A percentile compares a stretch with the other conserved stretches of the same genome.
These are phyloP conservation scores for Conus ventricosus DNA, from an alignment of 1,140 invertebrate genomes.

Conservation along the genomic window DNA sequence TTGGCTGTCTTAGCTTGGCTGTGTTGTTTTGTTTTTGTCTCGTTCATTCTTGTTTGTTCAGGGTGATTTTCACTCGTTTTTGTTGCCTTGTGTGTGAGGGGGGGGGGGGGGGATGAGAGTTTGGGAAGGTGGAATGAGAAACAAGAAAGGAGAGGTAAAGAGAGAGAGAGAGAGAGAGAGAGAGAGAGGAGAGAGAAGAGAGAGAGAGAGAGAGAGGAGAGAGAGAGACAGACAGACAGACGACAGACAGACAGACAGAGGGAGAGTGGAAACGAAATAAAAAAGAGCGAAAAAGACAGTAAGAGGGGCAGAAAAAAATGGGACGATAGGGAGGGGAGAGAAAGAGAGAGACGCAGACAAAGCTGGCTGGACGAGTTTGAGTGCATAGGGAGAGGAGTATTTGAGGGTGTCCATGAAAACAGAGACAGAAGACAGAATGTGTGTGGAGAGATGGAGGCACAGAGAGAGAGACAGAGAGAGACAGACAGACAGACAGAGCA, in stretches of 20 bases:
- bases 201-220: not conserved
- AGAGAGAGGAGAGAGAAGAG: too few species aligned
- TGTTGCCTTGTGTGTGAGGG: too few species aligned
- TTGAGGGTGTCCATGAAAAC: not conserved
- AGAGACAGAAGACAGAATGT: not conserved
- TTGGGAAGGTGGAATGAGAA: too few species aligned
- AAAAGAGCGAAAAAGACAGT: not conserved
- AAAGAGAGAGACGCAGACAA: not conserved
- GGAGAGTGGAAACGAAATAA: not conserved
- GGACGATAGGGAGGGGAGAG: too few species aligned
- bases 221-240: not conserved
- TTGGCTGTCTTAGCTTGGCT: too few species aligned
- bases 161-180: conserved; percentile 3
- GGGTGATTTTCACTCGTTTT: too few species aligned
- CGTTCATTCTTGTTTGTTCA: too few species aligned
- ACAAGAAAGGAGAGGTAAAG: not conserved
- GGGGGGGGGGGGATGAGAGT: too few species aligned
- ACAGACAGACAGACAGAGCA: not conserved
- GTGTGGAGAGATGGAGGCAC: not conserved
- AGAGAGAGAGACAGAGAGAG: not conserved
- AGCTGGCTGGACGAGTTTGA: not conserved
- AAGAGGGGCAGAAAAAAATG: too few species aligned
- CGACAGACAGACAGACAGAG: not conserved
- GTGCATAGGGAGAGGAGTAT: not conserved
- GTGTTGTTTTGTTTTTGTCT: too few species aligned